Evolutionary conservation across 1,140 invertebrate genomes (phyloP).

Genomic region (Platyscapa corneri): DNA sequence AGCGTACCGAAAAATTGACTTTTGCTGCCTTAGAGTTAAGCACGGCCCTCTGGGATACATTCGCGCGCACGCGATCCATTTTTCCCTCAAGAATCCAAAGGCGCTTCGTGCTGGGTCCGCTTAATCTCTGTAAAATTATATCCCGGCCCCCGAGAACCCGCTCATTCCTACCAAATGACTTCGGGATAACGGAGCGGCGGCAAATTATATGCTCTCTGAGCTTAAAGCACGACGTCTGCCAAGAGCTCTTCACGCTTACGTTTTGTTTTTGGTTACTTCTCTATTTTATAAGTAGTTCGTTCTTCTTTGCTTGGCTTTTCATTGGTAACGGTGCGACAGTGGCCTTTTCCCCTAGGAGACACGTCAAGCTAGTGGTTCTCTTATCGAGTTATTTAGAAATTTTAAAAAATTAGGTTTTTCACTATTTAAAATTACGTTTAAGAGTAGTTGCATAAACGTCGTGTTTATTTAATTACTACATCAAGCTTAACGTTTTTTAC

Average conservation of each 20-base stretch:
- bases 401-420: neutral
- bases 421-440: neutral
- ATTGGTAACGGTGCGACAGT: neutral
- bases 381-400: neutral
- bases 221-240: neutral
- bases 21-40: neutral
- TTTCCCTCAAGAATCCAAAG: neutral
- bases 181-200: neutral
- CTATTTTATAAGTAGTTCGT: neutral
- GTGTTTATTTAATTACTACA: neutral
- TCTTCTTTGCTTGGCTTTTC: neutral
- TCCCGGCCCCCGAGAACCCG: neutral
- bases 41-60: neutral
- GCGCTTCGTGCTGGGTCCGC: conserved; percentile 21
- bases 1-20: neutral
- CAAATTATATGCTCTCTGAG: conserved; percentile 38
- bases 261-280: conserved; percentile 3
- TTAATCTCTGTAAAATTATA: conserved; percentile 35
- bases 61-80: conserved; percentile 32
- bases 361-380: neutral
- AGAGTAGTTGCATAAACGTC: neutral
- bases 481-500: neutral
- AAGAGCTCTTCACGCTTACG: neutral
- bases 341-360: neutral
- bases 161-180: conserved; percentile 15